A percentile compares a stretch with the other conserved stretches of the same genome.
phyloP scores from a whole-genome alignment of 2,888 invertebrate species.

The Galeruca laticollis region DNA sequence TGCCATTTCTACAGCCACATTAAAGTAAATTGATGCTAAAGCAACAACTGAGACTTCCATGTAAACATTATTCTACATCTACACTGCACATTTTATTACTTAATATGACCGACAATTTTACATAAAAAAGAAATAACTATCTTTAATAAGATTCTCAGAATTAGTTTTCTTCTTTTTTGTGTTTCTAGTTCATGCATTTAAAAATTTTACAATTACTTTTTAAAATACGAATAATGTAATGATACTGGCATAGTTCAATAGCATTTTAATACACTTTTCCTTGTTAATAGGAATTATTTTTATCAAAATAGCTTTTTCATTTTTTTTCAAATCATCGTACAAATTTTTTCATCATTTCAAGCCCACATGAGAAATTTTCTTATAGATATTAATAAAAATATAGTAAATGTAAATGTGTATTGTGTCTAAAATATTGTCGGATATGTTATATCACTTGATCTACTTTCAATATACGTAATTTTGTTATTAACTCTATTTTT shows the following conservation, averaged over 20 bases:
- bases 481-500: conserved; percentile 44
- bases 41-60: background rate
- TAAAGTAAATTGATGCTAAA: background rate
- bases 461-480: conserved; percentile 46
- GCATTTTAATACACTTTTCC: conserved; percentile 30
- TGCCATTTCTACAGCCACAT: background rate
- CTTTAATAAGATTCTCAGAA: background rate
- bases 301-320: conserved; percentile 52
- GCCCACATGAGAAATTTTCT: conserved; percentile 57
- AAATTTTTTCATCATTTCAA: conserved; percentile 48
- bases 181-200: conserved; percentile 26
- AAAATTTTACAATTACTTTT: conserved; percentile 20
- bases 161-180: conserved; percentile 11
- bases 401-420: conserved; percentile 53
- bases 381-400: conserved; percentile 51
- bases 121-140: conserved; percentile 19
- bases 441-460: conserved; percentile 59
- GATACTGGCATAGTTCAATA: conserved; percentile 22
- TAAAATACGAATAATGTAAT: conserved; percentile 16
- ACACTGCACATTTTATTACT: conserved; percentile 1
- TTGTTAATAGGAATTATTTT: conserved; percentile 37
- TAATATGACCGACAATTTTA: conserved; percentile 28
- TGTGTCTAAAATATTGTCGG: conserved; percentile 62
- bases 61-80: background rate
- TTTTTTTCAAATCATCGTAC: conserved; percentile 44